Percentiles rank a stretch among this genome's conserved stretches.
Conservation (phyloP, 2,888 invertebrate genomes). For the Diarsia rubi region DNA sequence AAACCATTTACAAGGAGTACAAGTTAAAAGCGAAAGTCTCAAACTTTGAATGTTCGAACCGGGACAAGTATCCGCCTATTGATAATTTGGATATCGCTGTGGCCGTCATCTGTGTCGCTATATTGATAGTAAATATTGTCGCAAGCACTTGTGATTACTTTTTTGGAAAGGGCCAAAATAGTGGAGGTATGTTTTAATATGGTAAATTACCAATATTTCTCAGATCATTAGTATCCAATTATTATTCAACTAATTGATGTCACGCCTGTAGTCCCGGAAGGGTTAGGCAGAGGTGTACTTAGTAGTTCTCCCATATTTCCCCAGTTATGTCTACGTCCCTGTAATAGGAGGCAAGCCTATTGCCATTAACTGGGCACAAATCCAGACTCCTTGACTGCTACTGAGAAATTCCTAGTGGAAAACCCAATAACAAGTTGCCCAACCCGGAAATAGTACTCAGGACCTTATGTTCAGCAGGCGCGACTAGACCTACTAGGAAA, state of each 20-base stretch:
- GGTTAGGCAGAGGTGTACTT: too few species aligned
- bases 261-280: too few species aligned
- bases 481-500: too few species aligned
- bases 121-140: slow-evolving; percentile 49
- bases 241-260: not conserved
- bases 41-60: slow-evolving; percentile 34
- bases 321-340: too few species aligned
- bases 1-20: slow-evolving; percentile 49
- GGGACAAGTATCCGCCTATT: slow-evolving; percentile 17
- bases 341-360: too few species aligned
- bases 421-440: too few species aligned
- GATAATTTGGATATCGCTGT: slow-evolving; percentile 49
- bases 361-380: too few species aligned
- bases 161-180: not conserved
- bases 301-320: too few species aligned
- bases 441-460: too few species aligned
- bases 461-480: too few species aligned
- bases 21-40: slow-evolving; percentile 52
- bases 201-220: not conserved
- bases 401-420: too few species aligned
- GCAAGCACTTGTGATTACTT: slow-evolving; percentile 48
- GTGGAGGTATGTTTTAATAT: slow-evolving; percentile 23
- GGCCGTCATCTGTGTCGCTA: slow-evolving; percentile 9
- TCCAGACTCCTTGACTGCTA: too few species aligned
- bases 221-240: not conserved